phyloP scores from a whole-genome alignment of 2,797 vertebrate species.

The Crax fasciolata region DNA sequence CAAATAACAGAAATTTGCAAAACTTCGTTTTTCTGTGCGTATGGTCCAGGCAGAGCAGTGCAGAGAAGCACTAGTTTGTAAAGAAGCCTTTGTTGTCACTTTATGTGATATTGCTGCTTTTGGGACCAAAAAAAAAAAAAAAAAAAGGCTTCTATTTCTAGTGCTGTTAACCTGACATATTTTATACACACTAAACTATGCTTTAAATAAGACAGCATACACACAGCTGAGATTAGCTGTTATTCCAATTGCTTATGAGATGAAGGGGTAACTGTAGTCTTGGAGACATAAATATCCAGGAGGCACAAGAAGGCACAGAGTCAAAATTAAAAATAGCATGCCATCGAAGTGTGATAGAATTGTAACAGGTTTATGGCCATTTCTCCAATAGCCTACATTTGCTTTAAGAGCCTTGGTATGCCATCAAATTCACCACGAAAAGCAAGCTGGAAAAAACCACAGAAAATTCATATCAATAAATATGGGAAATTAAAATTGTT shows the following conservation, averaged over 20 bases:
- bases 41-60: not conserved
- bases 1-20: not conserved
- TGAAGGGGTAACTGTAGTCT: not conserved
- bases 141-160: not conserved
- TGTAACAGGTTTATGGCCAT: slow-evolving; percentile 25
- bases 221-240: slow-evolving; percentile 13
- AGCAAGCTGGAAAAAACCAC: not conserved
- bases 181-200: slow-evolving; percentile 15
- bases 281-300: slow-evolving; percentile 8
- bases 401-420: slow-evolving; percentile 5
- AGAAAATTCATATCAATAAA: slow-evolving; percentile 37
- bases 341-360: slow-evolving; percentile 17
- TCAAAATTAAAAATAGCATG: slow-evolving; percentile 44
- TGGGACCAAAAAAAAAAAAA: not conserved
- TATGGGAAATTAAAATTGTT: slow-evolving; percentile 15
- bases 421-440: slow-evolving; percentile 23
- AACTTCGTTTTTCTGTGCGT: not conserved
- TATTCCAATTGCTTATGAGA: not conserved
- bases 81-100: not conserved
- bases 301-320: not conserved
- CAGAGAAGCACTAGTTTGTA: accelerated
- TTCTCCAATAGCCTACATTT: slow-evolving; percentile 24
- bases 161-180: not conserved
- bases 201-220: slow-evolving; percentile 34
- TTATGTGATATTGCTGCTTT: not conserved